phyloP scores from a whole-genome alignment of 2,797 vertebrate genomes.

The Intellagama lesueurii region DNA sequence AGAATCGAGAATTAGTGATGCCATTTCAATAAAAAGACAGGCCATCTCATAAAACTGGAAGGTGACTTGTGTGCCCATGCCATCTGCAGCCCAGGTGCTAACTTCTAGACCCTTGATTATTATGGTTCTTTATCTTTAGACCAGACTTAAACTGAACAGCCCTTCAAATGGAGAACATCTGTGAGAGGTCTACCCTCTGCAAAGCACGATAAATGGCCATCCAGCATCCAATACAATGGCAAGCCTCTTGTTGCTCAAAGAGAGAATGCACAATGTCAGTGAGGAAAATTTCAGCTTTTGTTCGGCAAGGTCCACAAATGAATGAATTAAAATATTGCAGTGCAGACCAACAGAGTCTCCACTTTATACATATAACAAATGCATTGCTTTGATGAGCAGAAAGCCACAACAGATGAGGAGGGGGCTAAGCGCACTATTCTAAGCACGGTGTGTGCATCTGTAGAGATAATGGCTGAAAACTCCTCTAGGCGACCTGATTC shows the following conservation, averaged over 20 bases:
- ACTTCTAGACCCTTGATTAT: not conserved
- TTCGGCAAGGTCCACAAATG: not conserved
- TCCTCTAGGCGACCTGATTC: accelerated
- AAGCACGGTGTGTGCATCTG: too few relatives aligned
- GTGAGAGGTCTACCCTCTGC: not conserved
- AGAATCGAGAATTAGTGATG: not conserved
- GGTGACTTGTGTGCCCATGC: not conserved
- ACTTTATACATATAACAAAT: too few relatives aligned
- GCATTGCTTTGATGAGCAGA: too few relatives aligned
- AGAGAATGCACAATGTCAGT: not conserved
- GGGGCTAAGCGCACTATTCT: too few relatives aligned
- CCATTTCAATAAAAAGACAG: not conserved
- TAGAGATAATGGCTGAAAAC: too few relatives aligned
- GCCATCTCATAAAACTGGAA: not conserved
- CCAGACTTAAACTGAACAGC: not conserved
- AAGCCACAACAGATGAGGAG: too few relatives aligned
- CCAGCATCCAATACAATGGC: not conserved
- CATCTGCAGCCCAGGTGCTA: not conserved
- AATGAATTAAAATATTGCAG: not conserved
- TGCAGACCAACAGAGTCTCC: not conserved
- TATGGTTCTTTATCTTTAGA: not conserved
- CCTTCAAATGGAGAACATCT: too few relatives aligned
- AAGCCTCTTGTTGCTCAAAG: not conserved
- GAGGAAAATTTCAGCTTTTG: too few relatives aligned
- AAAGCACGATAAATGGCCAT: not conserved